These are phyloP conservation scores for Drosophila arawakana DNA, from an alignment of 1,140 invertebrate species.

Conservation along the genomic window DNA sequence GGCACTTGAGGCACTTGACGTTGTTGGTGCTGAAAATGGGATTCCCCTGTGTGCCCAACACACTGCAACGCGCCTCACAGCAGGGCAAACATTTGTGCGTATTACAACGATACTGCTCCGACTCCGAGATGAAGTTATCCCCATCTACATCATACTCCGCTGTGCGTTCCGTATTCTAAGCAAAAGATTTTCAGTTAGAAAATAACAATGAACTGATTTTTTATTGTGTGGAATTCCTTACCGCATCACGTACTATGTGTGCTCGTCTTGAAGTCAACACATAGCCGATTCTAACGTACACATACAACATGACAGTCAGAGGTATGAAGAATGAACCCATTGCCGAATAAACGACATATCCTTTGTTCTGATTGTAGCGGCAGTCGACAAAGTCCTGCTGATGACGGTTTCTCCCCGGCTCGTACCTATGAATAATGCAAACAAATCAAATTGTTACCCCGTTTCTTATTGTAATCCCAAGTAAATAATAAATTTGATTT, in stretches of 20 bases:
- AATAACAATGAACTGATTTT: neutral
- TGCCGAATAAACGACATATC: conserved; percentile 94
- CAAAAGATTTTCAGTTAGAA: neutral
- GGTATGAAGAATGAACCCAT: conserved; percentile 97
- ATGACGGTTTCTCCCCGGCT: conserved; percentile 86
- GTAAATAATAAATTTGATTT: neutral
- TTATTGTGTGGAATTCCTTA: conserved; percentile 47
- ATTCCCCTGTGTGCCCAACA: conserved; percentile 9
- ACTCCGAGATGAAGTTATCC: conserved; percentile 78
- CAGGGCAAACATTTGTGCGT: conserved; percentile 74
- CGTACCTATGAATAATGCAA: conserved; percentile 86
- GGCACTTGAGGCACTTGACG: conserved; percentile 69
- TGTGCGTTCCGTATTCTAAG: conserved; percentile 73
- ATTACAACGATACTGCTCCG: conserved; percentile 80
- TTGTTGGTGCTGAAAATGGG: conserved; percentile 37
- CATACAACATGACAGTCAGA: conserved; percentile 95
- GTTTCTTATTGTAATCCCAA: neutral
- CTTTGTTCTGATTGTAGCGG: conserved; percentile 91
- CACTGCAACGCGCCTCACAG: conserved; percentile 66
- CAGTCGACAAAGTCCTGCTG: conserved; percentile 85
- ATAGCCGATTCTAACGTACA: conserved; percentile 94
- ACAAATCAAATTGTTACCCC: neutral
- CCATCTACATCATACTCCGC: conserved; percentile 76
- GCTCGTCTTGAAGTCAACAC: conserved; percentile 89
- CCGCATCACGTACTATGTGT: conserved; percentile 81